A percentile compares a stretch with the other conserved stretches of the same genome.
Conservation (phyloP, 2,888 invertebrate genomes). For the Pimpla rufipes region DNA sequence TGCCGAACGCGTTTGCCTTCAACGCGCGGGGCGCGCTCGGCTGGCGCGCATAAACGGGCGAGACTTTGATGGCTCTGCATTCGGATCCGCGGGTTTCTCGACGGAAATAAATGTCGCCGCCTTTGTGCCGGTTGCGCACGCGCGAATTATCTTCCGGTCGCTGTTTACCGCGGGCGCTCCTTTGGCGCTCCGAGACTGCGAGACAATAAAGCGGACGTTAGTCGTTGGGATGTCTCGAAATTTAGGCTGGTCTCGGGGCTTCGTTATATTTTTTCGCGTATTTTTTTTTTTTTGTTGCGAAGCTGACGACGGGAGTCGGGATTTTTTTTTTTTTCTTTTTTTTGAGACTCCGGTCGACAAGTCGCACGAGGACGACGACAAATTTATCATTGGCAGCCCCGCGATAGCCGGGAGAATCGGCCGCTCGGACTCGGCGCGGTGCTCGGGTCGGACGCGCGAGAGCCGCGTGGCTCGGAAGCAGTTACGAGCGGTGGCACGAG, state of each 20-base stretch:
- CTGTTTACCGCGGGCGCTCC: too few relatives aligned
- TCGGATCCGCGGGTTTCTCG: conserved; percentile 12
- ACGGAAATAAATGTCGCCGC: conserved; percentile 29
- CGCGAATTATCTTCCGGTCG: conserved; percentile 44
- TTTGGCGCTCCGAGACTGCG: neutral
- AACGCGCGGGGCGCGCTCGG: too few relatives aligned
- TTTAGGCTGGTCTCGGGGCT: too few relatives aligned
- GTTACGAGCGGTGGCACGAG: conserved; percentile 28
- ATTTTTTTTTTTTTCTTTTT: conserved; percentile 24
- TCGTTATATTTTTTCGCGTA: neutral
- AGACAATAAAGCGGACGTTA: neutral
- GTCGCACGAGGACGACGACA: conserved; percentile 48
- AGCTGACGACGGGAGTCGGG: neutral
- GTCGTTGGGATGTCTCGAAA: neutral
- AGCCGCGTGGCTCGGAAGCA: conserved; percentile 48
- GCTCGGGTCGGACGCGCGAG: conserved; percentile 1
- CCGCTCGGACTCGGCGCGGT: conserved; percentile 7
- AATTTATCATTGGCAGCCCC: conserved; percentile 56
- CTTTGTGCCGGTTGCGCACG: conserved; percentile 20
- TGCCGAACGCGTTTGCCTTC: neutral
- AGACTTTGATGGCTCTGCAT: conserved; percentile 1
- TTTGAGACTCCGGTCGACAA: conserved; percentile 40
- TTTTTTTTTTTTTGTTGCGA: neutral
- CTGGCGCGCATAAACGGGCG: neutral
- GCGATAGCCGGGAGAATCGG: conserved; percentile 30